Evolutionary conservation across 2,888 invertebrate genomes (phyloP).

Genomic region (Sialis lutaria): DNA sequence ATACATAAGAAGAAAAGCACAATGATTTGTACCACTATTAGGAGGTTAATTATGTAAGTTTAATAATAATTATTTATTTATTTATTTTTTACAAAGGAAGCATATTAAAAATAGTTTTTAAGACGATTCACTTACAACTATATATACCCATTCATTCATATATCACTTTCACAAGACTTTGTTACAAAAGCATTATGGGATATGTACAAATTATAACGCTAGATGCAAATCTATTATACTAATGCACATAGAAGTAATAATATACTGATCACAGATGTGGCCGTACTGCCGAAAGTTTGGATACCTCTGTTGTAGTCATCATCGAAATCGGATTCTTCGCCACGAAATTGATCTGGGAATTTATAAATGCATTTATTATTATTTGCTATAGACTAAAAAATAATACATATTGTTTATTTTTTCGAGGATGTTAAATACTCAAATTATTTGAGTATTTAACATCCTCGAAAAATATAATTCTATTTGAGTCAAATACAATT

Average conservation of each 20-base stretch:
- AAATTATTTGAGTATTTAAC: too few relatives aligned
- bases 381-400: too few relatives aligned
- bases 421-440: too few relatives aligned
- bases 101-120: constrained; percentile 3
- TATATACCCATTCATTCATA: neutral
- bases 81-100: neutral
- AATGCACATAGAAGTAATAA: neutral
- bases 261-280: neutral
- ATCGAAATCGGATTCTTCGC: constrained; percentile 1
- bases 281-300: neutral
- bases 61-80: too few relatives aligned
- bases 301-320: constrained; percentile 3
- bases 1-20: too few relatives aligned
- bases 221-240: neutral
- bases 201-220: neutral
- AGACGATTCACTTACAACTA: neutral
- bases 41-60: too few relatives aligned
- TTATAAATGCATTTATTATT: neutral
- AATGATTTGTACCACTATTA: too few relatives aligned
- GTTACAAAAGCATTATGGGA: neutral
- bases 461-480: too few relatives aligned
- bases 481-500: too few relatives aligned
- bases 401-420: too few relatives aligned
- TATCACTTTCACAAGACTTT: neutral
- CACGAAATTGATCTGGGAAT: constrained; percentile 3